phyloP scores from a whole-genome alignment of 2,797 vertebrate genomes.

The Otolemur crassicaudatus region DNA sequence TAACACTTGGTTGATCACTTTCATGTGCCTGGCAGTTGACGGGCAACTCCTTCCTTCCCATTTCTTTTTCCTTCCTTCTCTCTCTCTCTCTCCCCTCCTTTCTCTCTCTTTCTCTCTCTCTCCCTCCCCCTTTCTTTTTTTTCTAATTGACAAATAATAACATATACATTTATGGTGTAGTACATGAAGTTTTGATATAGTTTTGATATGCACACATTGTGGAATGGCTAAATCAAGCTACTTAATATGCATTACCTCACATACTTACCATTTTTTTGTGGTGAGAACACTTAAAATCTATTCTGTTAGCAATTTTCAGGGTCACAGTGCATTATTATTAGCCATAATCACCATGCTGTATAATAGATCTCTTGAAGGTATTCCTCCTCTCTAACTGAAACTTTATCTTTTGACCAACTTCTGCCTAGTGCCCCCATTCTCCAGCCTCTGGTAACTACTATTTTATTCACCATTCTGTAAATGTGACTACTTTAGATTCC shows the following conservation, averaged over 20 bases:
- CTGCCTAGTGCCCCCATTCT: rapidly evolving
- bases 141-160: not conserved
- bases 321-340: not conserved
- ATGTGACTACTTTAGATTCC: not conserved
- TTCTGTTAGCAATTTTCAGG: not conserved
- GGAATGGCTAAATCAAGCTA: not conserved
- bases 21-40: not conserved
- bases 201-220: not conserved
- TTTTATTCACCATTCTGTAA: not conserved
- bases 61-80: not conserved
- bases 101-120: not conserved
- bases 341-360: not conserved
- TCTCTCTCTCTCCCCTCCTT: no score
- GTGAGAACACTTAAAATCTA: not conserved
- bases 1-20: not conserved
- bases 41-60: not conserved
- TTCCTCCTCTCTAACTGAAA: not conserved
- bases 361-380: not conserved
- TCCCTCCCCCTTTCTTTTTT: not conserved
- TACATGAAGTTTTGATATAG: not conserved
- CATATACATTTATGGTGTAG: not conserved
- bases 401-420: not conserved
- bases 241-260: not conserved
- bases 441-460: not conserved
- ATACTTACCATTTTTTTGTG: not conserved